These are phyloP conservation scores for Drosophila malerkotliana DNA, from an alignment of 1,140 invertebrate species.

Conservation along the genomic window DNA sequence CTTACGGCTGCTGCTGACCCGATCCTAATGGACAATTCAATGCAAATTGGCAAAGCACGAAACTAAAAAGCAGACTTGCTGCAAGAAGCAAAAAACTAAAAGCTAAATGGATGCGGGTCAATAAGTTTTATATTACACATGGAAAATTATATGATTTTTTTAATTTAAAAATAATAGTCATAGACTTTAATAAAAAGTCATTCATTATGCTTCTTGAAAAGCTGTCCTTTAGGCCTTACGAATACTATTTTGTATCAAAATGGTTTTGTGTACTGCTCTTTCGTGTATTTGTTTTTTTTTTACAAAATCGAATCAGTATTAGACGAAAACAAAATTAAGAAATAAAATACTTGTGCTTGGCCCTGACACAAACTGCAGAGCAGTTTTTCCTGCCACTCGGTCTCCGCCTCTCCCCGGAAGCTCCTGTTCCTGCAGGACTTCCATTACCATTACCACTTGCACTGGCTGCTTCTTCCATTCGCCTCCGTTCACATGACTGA, in stretches of 20 bases:
- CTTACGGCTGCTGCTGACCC: constrained; percentile 39
- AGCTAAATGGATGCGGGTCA: constrained; percentile 62
- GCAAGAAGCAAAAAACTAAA: constrained; percentile 37
- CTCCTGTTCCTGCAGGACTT: constrained; percentile 24
- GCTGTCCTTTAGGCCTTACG: too few species aligned
- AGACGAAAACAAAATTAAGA: constrained; percentile 77
- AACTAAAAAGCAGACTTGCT: constrained; percentile 34
- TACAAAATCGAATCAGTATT: constrained; percentile 79
- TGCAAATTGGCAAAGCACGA: constrained; percentile 63
- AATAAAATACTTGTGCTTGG: constrained; percentile 63
- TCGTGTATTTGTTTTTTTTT: constrained; percentile 20
- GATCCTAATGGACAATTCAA: constrained; percentile 35
- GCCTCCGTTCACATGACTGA: constrained; percentile 76
- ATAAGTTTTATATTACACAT: constrained; percentile 50
- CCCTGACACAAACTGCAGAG: constrained; percentile 42
- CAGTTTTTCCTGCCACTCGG: constrained; percentile 6
- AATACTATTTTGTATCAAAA: neutral
- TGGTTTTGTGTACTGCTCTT: neutral
- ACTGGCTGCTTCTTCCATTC: constrained; percentile 40
- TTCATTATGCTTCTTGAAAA: too few species aligned
- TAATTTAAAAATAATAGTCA: neutral
- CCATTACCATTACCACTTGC: constrained; percentile 45
- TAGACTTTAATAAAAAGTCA: too few species aligned
- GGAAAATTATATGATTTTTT: neutral
- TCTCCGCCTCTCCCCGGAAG: neutral